A percentile compares a stretch with the other conserved stretches of the same genome.
These are phyloP conservation scores for Polypterus senegalus DNA, from an alignment of 2,113 vertebrate species.

Conservation along the genomic window DNA sequence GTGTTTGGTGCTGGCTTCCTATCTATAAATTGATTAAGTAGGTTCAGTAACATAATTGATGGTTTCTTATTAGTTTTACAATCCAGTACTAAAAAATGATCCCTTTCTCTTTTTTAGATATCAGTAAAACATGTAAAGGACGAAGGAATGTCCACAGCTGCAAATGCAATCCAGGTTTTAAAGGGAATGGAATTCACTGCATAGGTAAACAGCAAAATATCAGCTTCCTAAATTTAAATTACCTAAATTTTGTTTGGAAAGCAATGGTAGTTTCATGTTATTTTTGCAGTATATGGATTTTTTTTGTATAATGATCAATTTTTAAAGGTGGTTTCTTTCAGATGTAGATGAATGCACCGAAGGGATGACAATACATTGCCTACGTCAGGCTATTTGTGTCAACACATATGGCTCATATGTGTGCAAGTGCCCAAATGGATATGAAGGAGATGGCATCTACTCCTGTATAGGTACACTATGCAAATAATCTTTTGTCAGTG, in stretches of 20 bases:
- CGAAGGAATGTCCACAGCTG: conserved; percentile 2
- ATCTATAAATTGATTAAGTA: too few relatives aligned
- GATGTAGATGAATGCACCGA: neutral
- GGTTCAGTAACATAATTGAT: too few relatives aligned
- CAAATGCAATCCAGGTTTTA: conserved; percentile 1
- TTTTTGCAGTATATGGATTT: too few relatives aligned
- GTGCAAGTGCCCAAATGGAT: neutral
- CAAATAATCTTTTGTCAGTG: too few relatives aligned
- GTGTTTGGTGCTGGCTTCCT: too few relatives aligned
- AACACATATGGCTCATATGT: neutral
- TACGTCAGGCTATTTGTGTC: neutral
- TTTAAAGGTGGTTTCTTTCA: neutral
- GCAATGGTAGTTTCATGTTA: too few relatives aligned
- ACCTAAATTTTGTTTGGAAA: too few relatives aligned
- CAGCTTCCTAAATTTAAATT: too few relatives aligned
- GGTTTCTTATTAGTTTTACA: too few relatives aligned
- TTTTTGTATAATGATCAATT: too few relatives aligned
- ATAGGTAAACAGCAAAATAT: neutral
- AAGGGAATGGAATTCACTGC: conserved; percentile 10
- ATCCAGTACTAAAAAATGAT: neutral
- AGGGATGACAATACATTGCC: neutral
- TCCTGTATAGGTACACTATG: neutral
- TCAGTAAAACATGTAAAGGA: neutral
- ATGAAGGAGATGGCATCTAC: neutral
- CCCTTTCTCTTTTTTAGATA: neutral